These are phyloP conservation scores for Paramuricea clavata DNA, from an alignment of 92 coral and sea anemone species.

Conservation along the genomic window DNA sequence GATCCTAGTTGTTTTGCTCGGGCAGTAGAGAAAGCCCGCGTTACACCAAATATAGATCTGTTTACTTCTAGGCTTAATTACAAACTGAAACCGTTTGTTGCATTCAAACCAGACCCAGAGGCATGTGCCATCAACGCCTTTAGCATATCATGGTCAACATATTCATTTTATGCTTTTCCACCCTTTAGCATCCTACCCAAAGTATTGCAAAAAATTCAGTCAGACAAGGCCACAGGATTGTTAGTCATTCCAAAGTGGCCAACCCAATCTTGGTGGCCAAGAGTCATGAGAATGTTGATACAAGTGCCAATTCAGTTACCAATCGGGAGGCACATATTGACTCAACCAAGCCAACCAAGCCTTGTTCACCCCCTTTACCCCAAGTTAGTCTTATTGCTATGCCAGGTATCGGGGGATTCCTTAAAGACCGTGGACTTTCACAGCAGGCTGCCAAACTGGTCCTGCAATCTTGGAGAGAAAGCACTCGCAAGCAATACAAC, in stretches of 20 bases:
- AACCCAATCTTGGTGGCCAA: slow-evolving; percentile 69
- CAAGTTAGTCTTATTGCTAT: slow-evolving; percentile 45
- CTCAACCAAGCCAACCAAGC: slow-evolving; percentile 57
- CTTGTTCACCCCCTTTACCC: slow-evolving; percentile 61
- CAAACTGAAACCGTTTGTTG: slow-evolving; percentile 50
- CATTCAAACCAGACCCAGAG: slow-evolving; percentile 70
- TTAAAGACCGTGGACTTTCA: slow-evolving; percentile 45
- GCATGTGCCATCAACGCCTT: slow-evolving; percentile 66
- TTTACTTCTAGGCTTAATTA: slow-evolving; percentile 67
- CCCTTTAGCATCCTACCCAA: slow-evolving; percentile 64
- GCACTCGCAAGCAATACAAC: slow-evolving; percentile 44
- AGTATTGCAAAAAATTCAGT: slow-evolving; percentile 62
- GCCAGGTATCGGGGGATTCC: slow-evolving; percentile 56
- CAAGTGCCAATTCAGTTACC: slow-evolving; percentile 55
- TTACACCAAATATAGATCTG: slow-evolving; percentile 58
- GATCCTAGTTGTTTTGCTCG: not conserved
- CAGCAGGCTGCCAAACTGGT: slow-evolving; percentile 6
- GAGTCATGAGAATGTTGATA: slow-evolving; percentile 36
- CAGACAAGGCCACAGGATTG: slow-evolving; percentile 61
- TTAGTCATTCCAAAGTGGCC: slow-evolving; percentile 68
- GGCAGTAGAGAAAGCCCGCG: not conserved
- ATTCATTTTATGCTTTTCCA: slow-evolving; percentile 68
- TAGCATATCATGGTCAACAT: slow-evolving; percentile 62
- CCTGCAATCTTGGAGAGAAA: slow-evolving; percentile 47
- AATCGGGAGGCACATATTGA: slow-evolving; percentile 41